Base-by-base conservation (phyloP, 2,113 vertebrate genomes). In the Sylvia atricapilla region DNA sequence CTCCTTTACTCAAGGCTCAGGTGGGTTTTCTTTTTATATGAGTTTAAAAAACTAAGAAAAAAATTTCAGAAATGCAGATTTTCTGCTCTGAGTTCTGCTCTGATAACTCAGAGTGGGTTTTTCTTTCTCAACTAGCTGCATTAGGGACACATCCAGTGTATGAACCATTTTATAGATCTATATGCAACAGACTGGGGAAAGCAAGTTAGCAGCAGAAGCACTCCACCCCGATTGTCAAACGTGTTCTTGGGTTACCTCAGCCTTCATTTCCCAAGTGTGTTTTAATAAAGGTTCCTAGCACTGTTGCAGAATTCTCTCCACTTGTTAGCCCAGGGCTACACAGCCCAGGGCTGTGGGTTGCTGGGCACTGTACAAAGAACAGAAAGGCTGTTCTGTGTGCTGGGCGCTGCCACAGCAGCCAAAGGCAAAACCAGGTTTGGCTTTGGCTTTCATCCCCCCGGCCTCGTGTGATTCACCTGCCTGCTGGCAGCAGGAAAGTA, bases 1-100 rank as follows among this genome's bases (percentile, higher is more conserved):
- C 15, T 76, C 69, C 31, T 95, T 85, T 96, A 72, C 92, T 85
- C 94, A 47, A 94, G 39, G 23, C 63, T 78, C 33, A 55, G 53
- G 35, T 96, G 8, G n/a, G 23, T 77, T 53, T 47, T 44, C 43
- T 96, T 87, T 95, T 96, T 82, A 95, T 96, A 31, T 35, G 91
- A 84, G 91, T 97, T 95, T 78, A 41, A 95, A 72, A 86, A 77
- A 86, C 87, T 76, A 9, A 84, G 75, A 79, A 96, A 95, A 96
- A 58, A 55, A 64, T 64, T 22, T 85, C 84, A 91, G 19, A 68
- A 87, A 49, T 49, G 22, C 6, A 37, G 37, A 37, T 37, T 37
- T 53, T 78, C 53, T 84, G 13, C 31, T 91, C 74, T 80, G 22
- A 73, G 22, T 53, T 78, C 53, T 84, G 13, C 31, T 91, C 74